A percentile compares a stretch with the other conserved stretches of the same genome.
Evolutionary conservation across 2,797 vertebrate genomes (phyloP).

Genomic region (Micromesistius poutassou): DNA sequence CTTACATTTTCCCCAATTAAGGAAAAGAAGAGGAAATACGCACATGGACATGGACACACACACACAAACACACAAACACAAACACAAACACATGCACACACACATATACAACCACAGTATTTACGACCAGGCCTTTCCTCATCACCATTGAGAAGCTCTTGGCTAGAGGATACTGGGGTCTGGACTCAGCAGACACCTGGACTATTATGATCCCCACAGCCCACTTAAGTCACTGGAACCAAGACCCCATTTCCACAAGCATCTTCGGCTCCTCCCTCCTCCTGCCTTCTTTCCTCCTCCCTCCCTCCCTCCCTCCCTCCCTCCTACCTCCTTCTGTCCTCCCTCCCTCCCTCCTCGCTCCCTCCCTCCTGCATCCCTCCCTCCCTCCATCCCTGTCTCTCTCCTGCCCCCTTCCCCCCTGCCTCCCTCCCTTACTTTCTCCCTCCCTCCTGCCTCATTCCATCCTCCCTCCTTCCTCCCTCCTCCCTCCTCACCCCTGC

Average conservation of each 20-base stretch:
- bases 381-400: too few species aligned
- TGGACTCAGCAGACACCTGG: conserved; percentile 61
- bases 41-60: conserved; percentile 9
- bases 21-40: conserved; percentile 17
- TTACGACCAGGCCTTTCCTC: conserved; percentile 54
- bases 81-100: conserved; percentile 6
- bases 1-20: conserved; percentile 30
- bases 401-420: too few species aligned
- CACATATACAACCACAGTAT: conserved; percentile 32
- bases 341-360: too few species aligned
- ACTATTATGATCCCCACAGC: conserved; percentile 69
- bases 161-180: conserved; percentile 32
- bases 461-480: too few species aligned
- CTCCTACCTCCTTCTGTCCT: too few species aligned
- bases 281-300: too few species aligned
- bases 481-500: conserved; percentile 5
- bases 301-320: not conserved
- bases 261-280: not conserved
- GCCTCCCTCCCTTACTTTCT: too few species aligned
- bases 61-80: conserved; percentile 6
- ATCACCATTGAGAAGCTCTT: conserved; percentile 32
- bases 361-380: too few species aligned
- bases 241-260: not conserved
- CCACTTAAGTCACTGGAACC: conserved; percentile 48
- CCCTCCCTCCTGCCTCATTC: too few species aligned